A percentile compares a stretch with the other conserved stretches of the same genome.
phyloP scores from a whole-genome alignment of 1,140 invertebrate species.

The Drosophila novamexicana region DNA sequence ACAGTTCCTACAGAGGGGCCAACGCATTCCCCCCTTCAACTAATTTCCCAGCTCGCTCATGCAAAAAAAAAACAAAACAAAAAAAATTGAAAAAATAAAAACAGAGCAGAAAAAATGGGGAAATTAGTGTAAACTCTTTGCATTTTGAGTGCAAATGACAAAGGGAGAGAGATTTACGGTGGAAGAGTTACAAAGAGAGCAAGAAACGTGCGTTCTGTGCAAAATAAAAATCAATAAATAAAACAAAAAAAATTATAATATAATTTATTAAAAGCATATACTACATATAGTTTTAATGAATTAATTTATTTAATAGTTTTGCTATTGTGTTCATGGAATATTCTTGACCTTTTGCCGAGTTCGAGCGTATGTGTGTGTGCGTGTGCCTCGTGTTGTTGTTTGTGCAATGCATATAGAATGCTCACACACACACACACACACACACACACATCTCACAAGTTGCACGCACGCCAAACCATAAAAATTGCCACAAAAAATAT shows the following conservation, averaged over 20 bases:
- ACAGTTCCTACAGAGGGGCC: neutral
- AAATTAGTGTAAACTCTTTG: slow-evolving; percentile 25
- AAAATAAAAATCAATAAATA: slow-evolving; percentile 41
- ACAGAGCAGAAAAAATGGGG: slow-evolving; percentile 10
- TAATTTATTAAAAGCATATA: slow-evolving; percentile 3
- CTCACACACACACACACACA: slow-evolving; percentile 3
- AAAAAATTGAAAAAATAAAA: slow-evolving; percentile 1
- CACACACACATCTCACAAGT: slow-evolving; percentile 9
- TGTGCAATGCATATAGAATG: slow-evolving; percentile 10
- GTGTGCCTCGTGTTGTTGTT: slow-evolving; percentile 3
- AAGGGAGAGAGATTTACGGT: slow-evolving; percentile 35
- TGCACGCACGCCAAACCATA: neutral
- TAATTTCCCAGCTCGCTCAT: slow-evolving; percentile 33
- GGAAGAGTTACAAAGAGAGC: slow-evolving; percentile 22
- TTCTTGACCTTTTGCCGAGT: slow-evolving; percentile 32
- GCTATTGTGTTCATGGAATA: slow-evolving; percentile 9
- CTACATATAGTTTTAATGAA: slow-evolving; percentile 1
- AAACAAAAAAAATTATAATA: slow-evolving; percentile 3
- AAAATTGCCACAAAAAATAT: neutral
- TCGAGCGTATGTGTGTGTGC: neutral
- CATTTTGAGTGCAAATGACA: slow-evolving; percentile 56
- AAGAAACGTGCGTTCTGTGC: slow-evolving; percentile 1
- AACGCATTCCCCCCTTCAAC: neutral
- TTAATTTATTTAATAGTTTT: neutral
- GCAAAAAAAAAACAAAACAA: slow-evolving; percentile 10